Evolutionary conservation across 2,888 invertebrate species (phyloP).

Genomic region (Lagria hirta): DNA sequence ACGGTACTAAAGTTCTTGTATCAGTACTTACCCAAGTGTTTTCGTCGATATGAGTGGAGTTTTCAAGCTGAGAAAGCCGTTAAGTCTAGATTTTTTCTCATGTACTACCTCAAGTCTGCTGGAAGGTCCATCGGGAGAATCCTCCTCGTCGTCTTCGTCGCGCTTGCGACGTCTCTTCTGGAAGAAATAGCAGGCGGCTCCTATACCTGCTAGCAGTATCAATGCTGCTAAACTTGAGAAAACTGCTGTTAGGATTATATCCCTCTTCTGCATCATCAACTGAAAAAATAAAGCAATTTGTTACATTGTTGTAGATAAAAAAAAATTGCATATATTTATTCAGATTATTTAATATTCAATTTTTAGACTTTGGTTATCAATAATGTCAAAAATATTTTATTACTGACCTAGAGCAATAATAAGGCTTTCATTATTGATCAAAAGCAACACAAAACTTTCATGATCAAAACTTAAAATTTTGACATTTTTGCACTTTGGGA

Average conservation of each 20-base stretch:
- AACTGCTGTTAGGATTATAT: conserved; percentile 65
- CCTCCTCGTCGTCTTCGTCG: conserved; percentile 55
- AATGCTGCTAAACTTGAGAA: conserved; percentile 65
- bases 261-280: conserved; percentile 70
- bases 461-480: no score
- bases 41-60: conserved; percentile 75
- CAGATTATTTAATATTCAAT: no score
- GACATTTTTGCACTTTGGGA: no score
- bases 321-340: no score
- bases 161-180: conserved; percentile 59
- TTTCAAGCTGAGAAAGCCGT: conserved; percentile 70
- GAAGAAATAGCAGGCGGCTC: conserved; percentile 60
- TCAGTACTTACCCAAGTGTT: conserved; percentile 75
- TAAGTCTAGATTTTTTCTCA: conserved; percentile 61
- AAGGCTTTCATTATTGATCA: no score
- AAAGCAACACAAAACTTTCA: no score
- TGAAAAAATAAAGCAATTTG: conserved; percentile 48
- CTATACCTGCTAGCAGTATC: conserved; percentile 60
- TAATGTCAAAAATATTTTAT: no score
- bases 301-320: no score
- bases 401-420: no score
- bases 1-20: no score
- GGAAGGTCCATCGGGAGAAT: conserved; percentile 56
- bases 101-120: conserved; percentile 54
- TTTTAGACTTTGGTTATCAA: no score